These are phyloP conservation scores for Odontocolon sp. DNA, from an alignment of 2,888 invertebrate genomes.

Conservation along the genomic window DNA sequence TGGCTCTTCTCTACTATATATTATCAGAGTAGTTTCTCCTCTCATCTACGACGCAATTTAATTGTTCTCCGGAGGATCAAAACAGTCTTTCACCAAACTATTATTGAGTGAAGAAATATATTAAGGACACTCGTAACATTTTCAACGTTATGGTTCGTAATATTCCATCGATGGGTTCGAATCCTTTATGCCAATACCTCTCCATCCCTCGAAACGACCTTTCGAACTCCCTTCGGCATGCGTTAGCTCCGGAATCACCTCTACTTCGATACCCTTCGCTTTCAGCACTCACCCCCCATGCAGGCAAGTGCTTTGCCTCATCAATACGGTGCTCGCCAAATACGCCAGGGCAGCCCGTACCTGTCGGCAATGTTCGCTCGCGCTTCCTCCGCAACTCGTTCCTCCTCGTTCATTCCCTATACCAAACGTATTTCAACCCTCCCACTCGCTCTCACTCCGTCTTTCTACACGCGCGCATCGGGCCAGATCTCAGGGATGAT, in stretches of 20 bases:
- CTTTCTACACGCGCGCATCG: slow-evolving; percentile 29
- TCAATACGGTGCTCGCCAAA: slow-evolving; percentile 64
- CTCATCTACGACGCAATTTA: slow-evolving; percentile 34
- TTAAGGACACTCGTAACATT: background rate
- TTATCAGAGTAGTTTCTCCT: slow-evolving; percentile 23
- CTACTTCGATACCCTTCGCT: slow-evolving; percentile 11
- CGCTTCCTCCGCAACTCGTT: slow-evolving; percentile 36
- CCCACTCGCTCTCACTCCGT: background rate
- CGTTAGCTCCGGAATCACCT: slow-evolving; percentile 11
- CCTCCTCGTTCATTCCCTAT: slow-evolving; percentile 10
- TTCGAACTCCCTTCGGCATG: background rate
- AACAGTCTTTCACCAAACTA: slow-evolving; percentile 14
- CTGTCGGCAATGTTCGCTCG: slow-evolving; percentile 52
- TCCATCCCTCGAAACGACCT: no score
- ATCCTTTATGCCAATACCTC: no score
- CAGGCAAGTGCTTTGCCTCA: slow-evolving; percentile 64
- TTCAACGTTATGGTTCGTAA: background rate
- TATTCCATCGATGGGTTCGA: no score
- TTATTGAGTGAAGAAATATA: slow-evolving; percentile 18
- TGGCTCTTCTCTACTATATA: slow-evolving; percentile 11
- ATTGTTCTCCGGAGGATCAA: slow-evolving; percentile 25
- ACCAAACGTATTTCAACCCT: slow-evolving; percentile 18
- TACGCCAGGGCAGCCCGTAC: slow-evolving; percentile 59
- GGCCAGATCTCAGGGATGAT: slow-evolving; percentile 63
- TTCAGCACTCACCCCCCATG: background rate